Evolutionary conservation across 2,113 vertebrate genomes (phyloP).

Genomic region (Sorex fumeus): DNA sequence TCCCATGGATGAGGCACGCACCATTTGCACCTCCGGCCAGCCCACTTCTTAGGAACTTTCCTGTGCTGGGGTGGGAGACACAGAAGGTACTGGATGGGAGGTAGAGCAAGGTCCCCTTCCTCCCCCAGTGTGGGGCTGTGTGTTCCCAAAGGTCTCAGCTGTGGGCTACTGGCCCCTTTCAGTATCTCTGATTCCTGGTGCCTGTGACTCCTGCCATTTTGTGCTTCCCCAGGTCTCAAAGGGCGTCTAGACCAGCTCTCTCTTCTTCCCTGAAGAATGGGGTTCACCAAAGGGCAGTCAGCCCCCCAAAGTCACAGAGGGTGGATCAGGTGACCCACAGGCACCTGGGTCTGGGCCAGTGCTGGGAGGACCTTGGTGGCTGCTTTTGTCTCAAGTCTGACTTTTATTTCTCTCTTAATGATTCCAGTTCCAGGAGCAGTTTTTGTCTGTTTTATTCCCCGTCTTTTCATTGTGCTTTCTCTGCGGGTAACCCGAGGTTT

Average conservation of each 20-base stretch:
- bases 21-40: neutral
- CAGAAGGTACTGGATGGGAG: neutral
- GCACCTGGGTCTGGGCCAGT: neutral
- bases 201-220: neutral
- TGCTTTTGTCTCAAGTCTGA: slow-evolving; percentile 59
- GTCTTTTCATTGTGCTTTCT: slow-evolving; percentile 68
- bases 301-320: neutral
- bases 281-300: neutral
- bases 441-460: slow-evolving; percentile 69
- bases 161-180: no score
- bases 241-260: neutral
- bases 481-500: slow-evolving; percentile 68
- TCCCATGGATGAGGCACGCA: neutral
- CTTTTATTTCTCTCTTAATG: slow-evolving; percentile 58
- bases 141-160: neutral
- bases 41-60: neutral
- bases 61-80: neutral
- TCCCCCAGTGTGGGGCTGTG: no score
- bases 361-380: neutral
- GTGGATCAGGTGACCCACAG: neutral
- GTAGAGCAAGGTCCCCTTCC: neutral
- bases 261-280: neutral
- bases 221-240: neutral
- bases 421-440: slow-evolving; percentile 68
- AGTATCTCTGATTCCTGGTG: neutral